Evolutionary conservation across 2,888 invertebrate species (phyloP), one percentile per base, ranked within the genome.

Genomic region (Ophioninae sp.): DNA sequence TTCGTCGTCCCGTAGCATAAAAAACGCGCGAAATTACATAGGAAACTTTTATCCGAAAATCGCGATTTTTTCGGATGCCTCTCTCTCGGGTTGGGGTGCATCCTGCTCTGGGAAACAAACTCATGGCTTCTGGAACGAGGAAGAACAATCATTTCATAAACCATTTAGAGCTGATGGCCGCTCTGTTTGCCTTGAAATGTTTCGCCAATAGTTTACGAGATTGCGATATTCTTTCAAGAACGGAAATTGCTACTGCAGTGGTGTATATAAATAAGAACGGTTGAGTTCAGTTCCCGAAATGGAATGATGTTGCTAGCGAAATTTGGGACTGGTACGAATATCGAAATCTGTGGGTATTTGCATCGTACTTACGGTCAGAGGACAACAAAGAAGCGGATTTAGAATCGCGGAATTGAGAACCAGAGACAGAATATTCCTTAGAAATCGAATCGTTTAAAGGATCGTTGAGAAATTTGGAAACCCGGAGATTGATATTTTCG

Each of bases 231-330:
- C 65, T 79, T 0, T 44, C 81, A 0, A 74, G 78, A 37, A 61
- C 62, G 0, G 84, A 84, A 17, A 84, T 75, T 44, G 78, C 84
- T 1, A 81, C 76, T 5, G 39, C 72, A 10, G 50, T 80, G 10
- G 67, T 76, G 0, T 83, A 81, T 56, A 65, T 82, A 10, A 82
- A 84, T 56, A 76, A 62, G 39, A 79, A 78, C 70, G 84, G 81
- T 0, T 68, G 81, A 6, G 65, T 81, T 3, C 65, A 79, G 30
- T 81, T 72, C 20, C 79, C 61, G 10, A 79, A 76, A 8, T 30
- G 79, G 17, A 57, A 65, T 6, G 21, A 23, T 2, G 56, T 84
- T 10, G 30, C 72, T 44, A 30, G 30, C 1, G 30, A 30, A 30
- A 30, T 30, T 30, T 30, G 30, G 30, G 30, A 30, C 30, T 30